Evolutionary conservation across 2,113 vertebrate genomes (phyloP).

Genomic region (Microcebus tavaratra): DNA sequence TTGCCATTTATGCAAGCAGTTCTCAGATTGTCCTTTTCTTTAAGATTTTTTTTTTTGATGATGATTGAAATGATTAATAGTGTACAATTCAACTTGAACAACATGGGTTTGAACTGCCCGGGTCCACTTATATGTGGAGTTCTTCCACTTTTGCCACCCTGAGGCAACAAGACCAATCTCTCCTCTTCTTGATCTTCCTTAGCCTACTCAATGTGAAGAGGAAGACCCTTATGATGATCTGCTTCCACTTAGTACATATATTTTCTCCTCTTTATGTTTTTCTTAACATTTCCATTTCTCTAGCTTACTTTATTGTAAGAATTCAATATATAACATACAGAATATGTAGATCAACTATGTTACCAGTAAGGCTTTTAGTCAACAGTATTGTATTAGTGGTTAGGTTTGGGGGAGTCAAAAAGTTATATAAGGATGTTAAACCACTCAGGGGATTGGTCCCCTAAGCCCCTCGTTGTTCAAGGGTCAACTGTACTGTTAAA

Average conservation of each 20-base stretch:
- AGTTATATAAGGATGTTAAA: neutral
- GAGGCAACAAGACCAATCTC: neutral
- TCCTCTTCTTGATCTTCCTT: neutral
- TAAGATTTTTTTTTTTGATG: neutral
- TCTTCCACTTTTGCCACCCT: neutral
- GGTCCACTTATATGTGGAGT: neutral
- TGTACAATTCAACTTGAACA: neutral
- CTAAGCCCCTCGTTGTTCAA: neutral
- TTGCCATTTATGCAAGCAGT: neutral
- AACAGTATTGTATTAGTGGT: neutral
- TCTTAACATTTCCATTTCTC: neutral
- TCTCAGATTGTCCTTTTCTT: neutral
- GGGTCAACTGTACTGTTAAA: neutral
- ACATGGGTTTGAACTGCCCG: neutral
- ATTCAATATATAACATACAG: neutral
- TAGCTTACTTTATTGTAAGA: neutral
- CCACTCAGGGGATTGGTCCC: neutral
- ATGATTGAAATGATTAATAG: neutral
- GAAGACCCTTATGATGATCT: neutral
- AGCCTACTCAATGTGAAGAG: neutral
- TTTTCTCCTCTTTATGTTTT: neutral
- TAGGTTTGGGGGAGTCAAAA: neutral
- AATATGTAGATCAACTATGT: neutral
- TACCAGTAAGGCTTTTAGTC: neutral
- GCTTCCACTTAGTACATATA: neutral